phyloP scores from a whole-genome alignment of 1,140 invertebrate species.

The Drosophila bocqueti region DNA sequence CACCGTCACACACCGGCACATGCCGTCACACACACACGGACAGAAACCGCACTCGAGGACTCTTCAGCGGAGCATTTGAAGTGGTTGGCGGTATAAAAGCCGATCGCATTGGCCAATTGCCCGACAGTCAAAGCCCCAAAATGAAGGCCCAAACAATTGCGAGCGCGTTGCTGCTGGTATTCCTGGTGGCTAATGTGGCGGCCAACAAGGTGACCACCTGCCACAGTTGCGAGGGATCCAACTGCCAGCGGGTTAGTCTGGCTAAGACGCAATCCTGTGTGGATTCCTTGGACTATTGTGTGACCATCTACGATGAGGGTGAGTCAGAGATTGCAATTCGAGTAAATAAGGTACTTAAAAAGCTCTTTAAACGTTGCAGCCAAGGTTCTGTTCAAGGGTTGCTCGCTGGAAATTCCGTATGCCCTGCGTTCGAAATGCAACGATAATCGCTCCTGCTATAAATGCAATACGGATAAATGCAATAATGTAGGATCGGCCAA shows the following conservation, averaged over 20 bases:
- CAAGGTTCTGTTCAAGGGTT: slow-evolving; percentile 72
- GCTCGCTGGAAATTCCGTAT: slow-evolving; percentile 70
- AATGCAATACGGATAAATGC: slow-evolving; percentile 77
- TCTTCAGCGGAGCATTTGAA: slow-evolving; percentile 47
- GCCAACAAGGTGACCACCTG: slow-evolving; percentile 60
- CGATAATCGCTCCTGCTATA: slow-evolving; percentile 54
- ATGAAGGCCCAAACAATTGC: slow-evolving; percentile 61
- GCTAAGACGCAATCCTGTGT: slow-evolving; percentile 40
- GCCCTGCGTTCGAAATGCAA: slow-evolving; percentile 59
- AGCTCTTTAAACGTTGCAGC: slow-evolving; percentile 33
- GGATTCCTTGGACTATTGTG: slow-evolving; percentile 74
- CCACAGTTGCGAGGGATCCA: slow-evolving; percentile 68
- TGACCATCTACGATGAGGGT: slow-evolving; percentile 56
- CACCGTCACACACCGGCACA: neutral
- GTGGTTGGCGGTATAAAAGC: slow-evolving; percentile 65
- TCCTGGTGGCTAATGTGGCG: slow-evolving; percentile 20
- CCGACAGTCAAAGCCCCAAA: slow-evolving; percentile 41
- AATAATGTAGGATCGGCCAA: slow-evolving; percentile 68
- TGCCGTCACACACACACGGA: neutral
- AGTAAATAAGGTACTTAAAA: neutral
- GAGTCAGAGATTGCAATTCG: neutral
- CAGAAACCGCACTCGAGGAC: slow-evolving; percentile 45
- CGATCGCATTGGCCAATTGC: slow-evolving; percentile 36
- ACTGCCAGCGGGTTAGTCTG: slow-evolving; percentile 62
- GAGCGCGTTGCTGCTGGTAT: slow-evolving; percentile 37